phyloP scores from a whole-genome alignment of 2,113 vertebrate genomes.

The Microcebus murinus region DNA sequence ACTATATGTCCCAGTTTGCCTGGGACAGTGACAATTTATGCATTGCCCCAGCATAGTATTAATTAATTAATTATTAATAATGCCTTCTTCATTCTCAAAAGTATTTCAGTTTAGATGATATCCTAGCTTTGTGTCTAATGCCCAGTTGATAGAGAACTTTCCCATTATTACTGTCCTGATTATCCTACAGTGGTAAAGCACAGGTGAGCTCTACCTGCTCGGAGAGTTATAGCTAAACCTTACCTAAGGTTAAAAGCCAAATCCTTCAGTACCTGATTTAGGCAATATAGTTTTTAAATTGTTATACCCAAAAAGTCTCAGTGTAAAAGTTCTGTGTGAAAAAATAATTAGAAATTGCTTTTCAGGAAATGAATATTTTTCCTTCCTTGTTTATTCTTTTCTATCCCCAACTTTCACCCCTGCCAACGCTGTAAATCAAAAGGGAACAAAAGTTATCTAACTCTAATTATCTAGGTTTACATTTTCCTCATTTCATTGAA shows the following conservation, averaged over 20 bases:
- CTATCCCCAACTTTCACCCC: neutral
- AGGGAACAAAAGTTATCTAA: slow-evolving; percentile 30
- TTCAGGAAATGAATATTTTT: slow-evolving; percentile 29
- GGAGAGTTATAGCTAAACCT: neutral
- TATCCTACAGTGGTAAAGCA: neutral
- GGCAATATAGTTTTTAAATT: neutral
- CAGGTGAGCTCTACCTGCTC: neutral
- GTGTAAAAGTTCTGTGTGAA: neutral
- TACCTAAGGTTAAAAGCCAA: neutral
- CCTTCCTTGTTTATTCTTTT: neutral
- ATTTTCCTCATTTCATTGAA: slow-evolving; percentile 13
- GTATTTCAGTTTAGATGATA: neutral
- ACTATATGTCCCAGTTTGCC: neutral
- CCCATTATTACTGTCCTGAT: neutral
- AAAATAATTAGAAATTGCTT: neutral
- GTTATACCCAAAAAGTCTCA: neutral
- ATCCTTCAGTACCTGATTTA: neutral
- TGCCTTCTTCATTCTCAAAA: neutral
- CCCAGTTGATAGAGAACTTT: neutral
- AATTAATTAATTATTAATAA: slow-evolving; percentile 10
- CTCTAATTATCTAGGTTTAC: slow-evolving; percentile 39
- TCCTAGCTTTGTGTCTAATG: neutral
- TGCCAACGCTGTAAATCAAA: neutral
- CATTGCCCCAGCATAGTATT: neutral
- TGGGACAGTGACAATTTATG: neutral